Base-by-base conservation (phyloP, 2,888 invertebrate species). In the Laspeyria flexula region DNA sequence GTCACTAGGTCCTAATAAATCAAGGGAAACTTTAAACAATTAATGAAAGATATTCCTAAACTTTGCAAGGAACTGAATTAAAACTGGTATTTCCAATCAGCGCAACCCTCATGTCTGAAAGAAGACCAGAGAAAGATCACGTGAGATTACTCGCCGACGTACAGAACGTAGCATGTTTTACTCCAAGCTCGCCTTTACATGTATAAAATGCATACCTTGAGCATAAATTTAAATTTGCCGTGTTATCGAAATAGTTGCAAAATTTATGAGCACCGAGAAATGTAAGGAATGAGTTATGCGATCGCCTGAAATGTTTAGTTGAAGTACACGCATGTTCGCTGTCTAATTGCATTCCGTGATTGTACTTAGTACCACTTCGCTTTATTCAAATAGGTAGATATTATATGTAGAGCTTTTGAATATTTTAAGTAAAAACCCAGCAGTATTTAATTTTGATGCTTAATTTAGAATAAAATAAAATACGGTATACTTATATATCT, bases 141-240 rank as follows among this genome's bases (percentile, higher is more conserved):
- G 90, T 89, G 88, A 89, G 89, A 90, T 90, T 84, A 79, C 60
- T 49, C 55, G 52, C 66, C 49, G 45, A 59, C 66, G 52, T 43
- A 67, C 72, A 66, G 42, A 52, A 52, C 38, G 42, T 42, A 46
- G 73, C 81, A 73, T 81, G 85, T 82, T 88, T 86, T 80, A 79
- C 79, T 76, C 73, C 66, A 81, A 83, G 82, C 81, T 72, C 71
- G 75, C 82, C 75, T 82, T 79, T 81, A 86, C 85, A 83, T 79
- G 82, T 77, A 83, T 78, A 82, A 83, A 89, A 86, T 85, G 86
- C 88, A 87, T 83, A 79, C 84, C 79, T 70, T 75, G 76, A 72
- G 82, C 84, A 86, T 90, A 88, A 88, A 90, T 89, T 89, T 86
- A 85, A 90, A 88, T 88, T 89, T 85, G 79, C 79, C 71, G 75